phyloP scores from a whole-genome alignment of 2,797 vertebrate genomes.

The Sebastes taczanowskii region DNA sequence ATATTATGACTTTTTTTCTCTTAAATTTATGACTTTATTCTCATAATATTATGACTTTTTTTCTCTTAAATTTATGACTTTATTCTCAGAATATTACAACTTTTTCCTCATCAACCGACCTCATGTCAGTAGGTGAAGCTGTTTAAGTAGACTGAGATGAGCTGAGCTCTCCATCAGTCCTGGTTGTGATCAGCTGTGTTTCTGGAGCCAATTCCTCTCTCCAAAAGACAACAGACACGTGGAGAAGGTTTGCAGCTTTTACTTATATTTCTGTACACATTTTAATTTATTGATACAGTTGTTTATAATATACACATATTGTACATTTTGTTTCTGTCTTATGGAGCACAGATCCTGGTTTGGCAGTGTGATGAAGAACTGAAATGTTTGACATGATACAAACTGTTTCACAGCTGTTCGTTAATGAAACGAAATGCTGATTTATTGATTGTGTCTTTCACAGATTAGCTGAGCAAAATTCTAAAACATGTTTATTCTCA shows the following conservation, averaged over 20 bases:
- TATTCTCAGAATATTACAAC: too few species aligned
- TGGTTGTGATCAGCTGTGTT: slow-evolving; percentile 69
- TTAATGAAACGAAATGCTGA: fast-evolving
- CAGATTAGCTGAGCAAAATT: not conserved
- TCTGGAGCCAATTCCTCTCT: not conserved
- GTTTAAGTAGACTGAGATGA: slow-evolving; percentile 65
- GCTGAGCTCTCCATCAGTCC: slow-evolving; percentile 10
- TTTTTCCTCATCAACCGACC: slow-evolving; percentile 45
- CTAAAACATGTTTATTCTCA: not conserved
- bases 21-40: too few species aligned
- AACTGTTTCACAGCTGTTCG: too few species aligned
- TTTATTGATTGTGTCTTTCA: too few species aligned
- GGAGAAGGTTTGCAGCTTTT: not conserved
- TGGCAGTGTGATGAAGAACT: too few species aligned
- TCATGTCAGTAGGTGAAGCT: fast-evolving
- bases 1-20: too few species aligned
- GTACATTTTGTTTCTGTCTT: slow-evolving; percentile 35
- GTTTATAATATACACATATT: slow-evolving; percentile 56
- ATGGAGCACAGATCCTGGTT: too few species aligned
- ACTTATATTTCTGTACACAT: slow-evolving; percentile 5
- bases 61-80: too few species aligned
- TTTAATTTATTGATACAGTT: slow-evolving; percentile 41
- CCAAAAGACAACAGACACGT: not conserved
- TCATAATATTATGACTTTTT: too few species aligned
- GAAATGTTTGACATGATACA: too few species aligned